Conservation (phyloP, 2,888 invertebrate species). For the Drosophila lacicola region DNA sequence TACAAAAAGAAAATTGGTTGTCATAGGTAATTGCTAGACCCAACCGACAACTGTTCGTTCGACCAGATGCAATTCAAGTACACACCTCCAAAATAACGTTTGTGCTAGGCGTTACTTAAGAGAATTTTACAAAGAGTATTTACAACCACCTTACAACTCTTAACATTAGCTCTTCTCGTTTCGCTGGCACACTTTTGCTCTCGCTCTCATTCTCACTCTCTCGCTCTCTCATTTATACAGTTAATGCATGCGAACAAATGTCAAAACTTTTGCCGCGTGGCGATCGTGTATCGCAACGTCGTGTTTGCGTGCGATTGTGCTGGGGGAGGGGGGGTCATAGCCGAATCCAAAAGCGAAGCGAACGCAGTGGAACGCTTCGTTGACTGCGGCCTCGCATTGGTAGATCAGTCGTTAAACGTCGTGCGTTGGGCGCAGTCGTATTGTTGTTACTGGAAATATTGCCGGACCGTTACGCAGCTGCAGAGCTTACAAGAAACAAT, state of each 20-base stretch:
- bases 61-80: constrained; percentile 4
- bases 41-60: background rate
- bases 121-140: constrained; percentile 14
- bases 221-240: background rate
- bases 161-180: background rate
- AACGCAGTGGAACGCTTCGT: constrained; percentile 6
- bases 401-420: constrained; percentile 56
- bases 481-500: constrained; percentile 4
- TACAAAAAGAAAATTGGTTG: constrained; percentile 22
- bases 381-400: constrained; percentile 28
- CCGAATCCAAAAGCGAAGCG: background rate
- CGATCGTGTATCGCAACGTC: constrained; percentile 46
- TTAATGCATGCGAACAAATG: background rate
- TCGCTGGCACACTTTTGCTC: too few species aligned
- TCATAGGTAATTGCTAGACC: constrained; percentile 18
- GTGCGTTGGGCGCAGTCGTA: constrained; percentile 59
- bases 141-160: constrained; percentile 35
- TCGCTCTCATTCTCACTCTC: too few species aligned
- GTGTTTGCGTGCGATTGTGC: background rate
- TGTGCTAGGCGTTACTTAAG: constrained; percentile 17
- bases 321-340: background rate
- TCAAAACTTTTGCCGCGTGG: constrained; percentile 60
- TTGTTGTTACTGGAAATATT: constrained; percentile 9
- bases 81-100: constrained; percentile 41
- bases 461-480: constrained; percentile 27